Conservation (phyloP, 1,140 invertebrate genomes). For the Wasmannia auropunctata region DNA sequence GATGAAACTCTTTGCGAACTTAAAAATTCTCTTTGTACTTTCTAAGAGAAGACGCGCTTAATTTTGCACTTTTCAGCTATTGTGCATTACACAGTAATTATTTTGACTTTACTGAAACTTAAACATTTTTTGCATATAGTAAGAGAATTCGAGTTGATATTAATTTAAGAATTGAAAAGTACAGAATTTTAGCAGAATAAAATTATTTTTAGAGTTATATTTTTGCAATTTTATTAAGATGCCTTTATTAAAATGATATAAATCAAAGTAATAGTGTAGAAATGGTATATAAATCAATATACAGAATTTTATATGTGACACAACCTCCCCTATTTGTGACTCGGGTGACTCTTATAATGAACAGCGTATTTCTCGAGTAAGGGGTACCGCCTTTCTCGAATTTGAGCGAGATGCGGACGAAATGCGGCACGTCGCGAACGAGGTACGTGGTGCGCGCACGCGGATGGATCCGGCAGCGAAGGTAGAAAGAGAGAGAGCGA, state of each 20-base stretch:
- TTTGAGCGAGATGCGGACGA: slow-evolving; percentile 12
- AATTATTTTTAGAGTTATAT: not conserved
- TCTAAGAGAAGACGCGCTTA: not conserved
- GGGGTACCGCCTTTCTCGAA: slow-evolving; percentile 13
- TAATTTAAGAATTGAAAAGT: not conserved
- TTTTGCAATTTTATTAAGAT: not conserved
- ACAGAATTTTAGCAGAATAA: not conserved
- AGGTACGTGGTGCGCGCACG: not conserved
- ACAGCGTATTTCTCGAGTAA: not conserved
- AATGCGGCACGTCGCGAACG: not conserved
- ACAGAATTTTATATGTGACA: not conserved
- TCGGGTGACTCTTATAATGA: not conserved
- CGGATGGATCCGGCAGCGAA: slow-evolving; percentile 27
- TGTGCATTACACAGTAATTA: not conserved
- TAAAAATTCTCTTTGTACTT: slow-evolving; percentile 53
- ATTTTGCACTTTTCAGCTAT: slow-evolving; percentile 12
- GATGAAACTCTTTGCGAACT: not conserved
- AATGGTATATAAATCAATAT: not conserved
- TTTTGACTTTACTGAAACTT: not conserved
- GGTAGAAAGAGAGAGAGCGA: too few species aligned
- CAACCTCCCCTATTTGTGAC: not conserved
- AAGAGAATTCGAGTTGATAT: not conserved
- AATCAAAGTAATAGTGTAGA: not conserved
- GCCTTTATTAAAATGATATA: not conserved
- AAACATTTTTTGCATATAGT: not conserved